Percentiles rank a stretch among this genome's conserved stretches.
Conservation (phyloP, 1,140 invertebrate species). For the Lanistes nyassanus region DNA sequence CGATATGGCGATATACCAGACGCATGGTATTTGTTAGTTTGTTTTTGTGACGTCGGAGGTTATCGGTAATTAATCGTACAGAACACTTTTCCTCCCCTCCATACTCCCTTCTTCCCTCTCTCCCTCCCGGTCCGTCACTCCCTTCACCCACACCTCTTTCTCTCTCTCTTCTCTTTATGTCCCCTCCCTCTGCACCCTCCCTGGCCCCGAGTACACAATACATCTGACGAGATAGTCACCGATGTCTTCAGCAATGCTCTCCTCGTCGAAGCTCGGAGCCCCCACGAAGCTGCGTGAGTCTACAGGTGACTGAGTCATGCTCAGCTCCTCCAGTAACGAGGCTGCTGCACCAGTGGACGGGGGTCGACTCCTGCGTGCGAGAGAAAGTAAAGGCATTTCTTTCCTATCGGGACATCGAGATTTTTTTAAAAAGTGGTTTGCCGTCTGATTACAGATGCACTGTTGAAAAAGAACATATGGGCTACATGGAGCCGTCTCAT, state of each 20-base stretch:
- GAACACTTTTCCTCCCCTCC: too few species aligned
- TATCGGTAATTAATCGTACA: too few species aligned
- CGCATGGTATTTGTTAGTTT: too few species aligned
- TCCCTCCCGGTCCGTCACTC: background rate
- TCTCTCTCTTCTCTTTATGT: background rate
- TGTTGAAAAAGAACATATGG: too few species aligned
- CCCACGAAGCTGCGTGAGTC: background rate
- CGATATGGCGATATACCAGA: too few species aligned
- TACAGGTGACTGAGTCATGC: background rate
- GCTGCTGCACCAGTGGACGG: background rate
- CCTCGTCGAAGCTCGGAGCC: conserved; percentile 37
- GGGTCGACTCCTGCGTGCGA: conserved; percentile 1
- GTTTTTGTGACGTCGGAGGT: too few species aligned
- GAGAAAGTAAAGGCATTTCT: background rate
- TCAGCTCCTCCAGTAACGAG: conserved; percentile 16
- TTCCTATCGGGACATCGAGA: too few species aligned
- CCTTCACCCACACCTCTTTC: background rate
- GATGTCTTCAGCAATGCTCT: conserved; percentile 39
- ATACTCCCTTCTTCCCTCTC: background rate
- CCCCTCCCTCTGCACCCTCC: too few species aligned
- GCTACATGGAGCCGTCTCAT: too few species aligned
- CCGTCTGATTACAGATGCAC: too few species aligned
- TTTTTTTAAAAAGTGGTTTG: too few species aligned
- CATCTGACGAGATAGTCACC: conserved; percentile 26
- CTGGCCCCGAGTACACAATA: background rate